Percentiles rank a stretch among this genome's conserved stretches.
phyloP scores from a whole-genome alignment of 2,113 vertebrate genomes.

The Bambusicola thoracicus region DNA sequence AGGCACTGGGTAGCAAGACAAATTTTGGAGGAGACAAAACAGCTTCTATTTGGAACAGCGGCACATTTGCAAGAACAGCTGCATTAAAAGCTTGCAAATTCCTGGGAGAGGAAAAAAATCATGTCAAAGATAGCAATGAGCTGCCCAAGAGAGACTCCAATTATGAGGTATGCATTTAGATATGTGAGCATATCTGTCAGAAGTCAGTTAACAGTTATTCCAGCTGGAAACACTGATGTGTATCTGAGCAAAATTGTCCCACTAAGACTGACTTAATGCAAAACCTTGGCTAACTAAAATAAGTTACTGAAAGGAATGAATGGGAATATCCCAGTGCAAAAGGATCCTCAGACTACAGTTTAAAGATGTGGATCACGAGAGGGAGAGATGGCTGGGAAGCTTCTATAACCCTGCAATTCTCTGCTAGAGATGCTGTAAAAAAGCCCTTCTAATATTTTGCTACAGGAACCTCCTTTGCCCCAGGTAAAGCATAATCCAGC shows the following conservation, averaged over 20 bases:
- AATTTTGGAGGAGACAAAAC: conserved; percentile 85
- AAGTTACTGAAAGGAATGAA: background rate
- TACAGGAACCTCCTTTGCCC: background rate
- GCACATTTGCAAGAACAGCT: conserved; percentile 75
- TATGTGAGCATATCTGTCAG: background rate
- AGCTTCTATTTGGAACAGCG: conserved; percentile 87
- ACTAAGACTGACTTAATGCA: background rate
- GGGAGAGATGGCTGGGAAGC: background rate
- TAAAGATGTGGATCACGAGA: background rate
- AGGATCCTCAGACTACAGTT: background rate
- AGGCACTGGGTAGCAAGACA: conserved; percentile 82
- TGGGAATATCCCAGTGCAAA: background rate
- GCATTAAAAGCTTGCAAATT: conserved; percentile 86
- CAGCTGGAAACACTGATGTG: background rate
- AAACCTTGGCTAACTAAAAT: background rate
- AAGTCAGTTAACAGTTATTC: background rate
- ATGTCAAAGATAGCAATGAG: background rate
- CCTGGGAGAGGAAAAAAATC: conserved; percentile 68
- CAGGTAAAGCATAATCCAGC: background rate
- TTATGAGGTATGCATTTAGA: background rate
- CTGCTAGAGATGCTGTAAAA: background rate
- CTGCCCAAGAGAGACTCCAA: background rate
- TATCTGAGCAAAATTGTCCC: background rate
- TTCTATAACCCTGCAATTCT: background rate
- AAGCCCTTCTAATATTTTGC: background rate